Percentiles rank a stretch among this genome's conserved stretches.
phyloP scores from a whole-genome alignment of 2,113 vertebrate species.

The Verasper variegatus region DNA sequence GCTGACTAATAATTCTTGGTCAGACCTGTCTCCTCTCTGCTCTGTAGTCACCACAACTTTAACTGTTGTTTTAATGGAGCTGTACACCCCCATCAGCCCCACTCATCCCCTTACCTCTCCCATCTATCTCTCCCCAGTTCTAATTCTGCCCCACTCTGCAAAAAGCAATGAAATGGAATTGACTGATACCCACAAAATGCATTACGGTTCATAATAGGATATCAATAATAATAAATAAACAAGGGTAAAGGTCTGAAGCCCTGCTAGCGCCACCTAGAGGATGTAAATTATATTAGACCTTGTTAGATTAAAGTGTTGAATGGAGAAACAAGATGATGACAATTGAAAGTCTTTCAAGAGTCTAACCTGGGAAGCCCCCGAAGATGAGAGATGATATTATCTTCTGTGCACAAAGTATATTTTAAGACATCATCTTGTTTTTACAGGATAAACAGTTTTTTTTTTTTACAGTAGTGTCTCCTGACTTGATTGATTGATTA shows the following conservation, averaged over 20 bases:
- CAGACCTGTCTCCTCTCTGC: slow-evolving; percentile 52
- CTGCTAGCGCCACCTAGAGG: slow-evolving; percentile 26
- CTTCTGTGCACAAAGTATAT: not conserved
- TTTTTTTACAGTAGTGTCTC: not conserved
- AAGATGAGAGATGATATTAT: not conserved
- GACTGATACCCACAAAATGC: slow-evolving; percentile 64
- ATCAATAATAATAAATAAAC: slow-evolving; percentile 67
- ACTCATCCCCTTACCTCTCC: slow-evolving; percentile 18
- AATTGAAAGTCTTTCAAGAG: not conserved
- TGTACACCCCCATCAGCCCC: slow-evolving; percentile 46
- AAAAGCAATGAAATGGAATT: slow-evolving; percentile 71
- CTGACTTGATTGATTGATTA: not conserved
- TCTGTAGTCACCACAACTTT: slow-evolving; percentile 66
- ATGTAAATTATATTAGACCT: slow-evolving; percentile 9
- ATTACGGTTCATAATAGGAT: slow-evolving; percentile 66
- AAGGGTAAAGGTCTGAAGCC: slow-evolving; percentile 32
- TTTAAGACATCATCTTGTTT: not conserved
- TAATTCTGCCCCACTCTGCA: slow-evolving; percentile 60
- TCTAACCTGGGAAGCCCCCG: not conserved
- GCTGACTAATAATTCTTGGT: slow-evolving; percentile 70
- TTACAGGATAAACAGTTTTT: not conserved
- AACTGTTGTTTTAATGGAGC: slow-evolving; percentile 69
- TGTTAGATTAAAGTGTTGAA: not conserved
- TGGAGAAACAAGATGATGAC: not conserved
- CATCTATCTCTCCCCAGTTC: slow-evolving; percentile 42